Evolutionary conservation across 2,888 invertebrate genomes (phyloP), one percentile per base, ranked within the genome.

Genomic region (Drosophila mercatorum): DNA sequence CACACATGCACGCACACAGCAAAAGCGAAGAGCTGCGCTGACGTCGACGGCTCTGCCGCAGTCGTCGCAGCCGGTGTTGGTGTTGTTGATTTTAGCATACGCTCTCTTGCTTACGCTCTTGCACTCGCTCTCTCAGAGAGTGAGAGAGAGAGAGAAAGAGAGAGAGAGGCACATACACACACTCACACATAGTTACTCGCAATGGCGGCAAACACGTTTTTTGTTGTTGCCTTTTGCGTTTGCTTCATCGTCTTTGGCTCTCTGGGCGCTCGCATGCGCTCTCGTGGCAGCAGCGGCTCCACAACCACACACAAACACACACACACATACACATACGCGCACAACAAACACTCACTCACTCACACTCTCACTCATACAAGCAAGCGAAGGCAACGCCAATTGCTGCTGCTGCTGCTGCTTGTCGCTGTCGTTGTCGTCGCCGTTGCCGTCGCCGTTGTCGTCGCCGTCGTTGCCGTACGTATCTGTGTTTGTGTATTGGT

Each of bases 141-240:
- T n/a, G 10, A 7, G 6, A 34, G 2, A 6, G 34, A 38, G 38
- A 38, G 22, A 1, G 22, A 22, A 22, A 22, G 28, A 28, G 28
- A 34, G 34, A 40, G 40, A 40, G 22, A 28, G 46, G 0, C 38
- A 7, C 52, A 38, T 34, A 40, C 38, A 38, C 52, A 38, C 51
- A 40, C 38, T 43, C 43, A 47, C 51, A 43, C 41, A 11, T 28
- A 26, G 40, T 56, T 58, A 67, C 65, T 64, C 68, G 84, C 62
- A 87, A 84, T 84, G 89, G 83, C 83, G 89, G 88, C 84, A 83
- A 88, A 84, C 88, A 85, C 85, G 82, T 89, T 84, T 87, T 83
- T 83, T 77, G 88, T 85, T 86, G 72, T 79, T 89, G 83, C 81
- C 80, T 77, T 78, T 73, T 80, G 78, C 76, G 85, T 75, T 84